A percentile compares a stretch with the other conserved stretches of the same genome.
Evolutionary conservation across 2,888 invertebrate species (phyloP).

Genomic region (Ochlodes sylvanus): DNA sequence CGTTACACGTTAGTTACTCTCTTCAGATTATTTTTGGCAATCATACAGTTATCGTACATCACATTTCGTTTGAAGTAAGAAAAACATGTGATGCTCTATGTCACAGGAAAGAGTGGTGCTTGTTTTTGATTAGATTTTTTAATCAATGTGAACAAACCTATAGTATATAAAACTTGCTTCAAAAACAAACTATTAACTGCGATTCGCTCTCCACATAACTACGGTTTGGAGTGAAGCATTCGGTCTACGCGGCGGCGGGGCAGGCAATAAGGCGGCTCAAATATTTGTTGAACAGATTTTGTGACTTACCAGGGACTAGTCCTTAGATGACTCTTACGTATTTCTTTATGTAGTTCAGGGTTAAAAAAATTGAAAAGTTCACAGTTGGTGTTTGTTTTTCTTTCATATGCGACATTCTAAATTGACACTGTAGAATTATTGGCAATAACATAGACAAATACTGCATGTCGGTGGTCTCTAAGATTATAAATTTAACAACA

Average conservation of each 20-base stretch:
- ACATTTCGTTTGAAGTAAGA: no score
- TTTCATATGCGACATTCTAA: no score
- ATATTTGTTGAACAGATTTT: conserved; percentile 49
- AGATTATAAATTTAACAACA: no score
- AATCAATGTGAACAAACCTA: no score
- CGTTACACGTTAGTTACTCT: no score
- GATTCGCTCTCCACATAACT: background rate
- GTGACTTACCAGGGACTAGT: conserved; percentile 26
- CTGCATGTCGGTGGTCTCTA: no score
- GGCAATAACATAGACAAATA: no score
- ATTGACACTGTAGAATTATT: background rate
- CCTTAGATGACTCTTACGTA: background rate
- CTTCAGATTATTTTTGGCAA: no score
- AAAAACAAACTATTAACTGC: background rate
- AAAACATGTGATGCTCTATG: no score
- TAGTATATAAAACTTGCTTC: background rate
- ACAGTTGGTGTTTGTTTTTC: background rate
- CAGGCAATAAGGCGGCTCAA: conserved; percentile 41
- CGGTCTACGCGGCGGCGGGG: background rate
- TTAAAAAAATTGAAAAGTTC: background rate
- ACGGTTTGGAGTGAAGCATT: conserved; percentile 1
- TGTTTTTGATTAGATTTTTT: no score
- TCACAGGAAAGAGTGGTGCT: no score
- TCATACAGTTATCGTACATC: no score
- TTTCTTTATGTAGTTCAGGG: conserved; percentile 3